Conservation (phyloP, 2,113 vertebrate genomes). For the Tauraco erythrolophus region DNA sequence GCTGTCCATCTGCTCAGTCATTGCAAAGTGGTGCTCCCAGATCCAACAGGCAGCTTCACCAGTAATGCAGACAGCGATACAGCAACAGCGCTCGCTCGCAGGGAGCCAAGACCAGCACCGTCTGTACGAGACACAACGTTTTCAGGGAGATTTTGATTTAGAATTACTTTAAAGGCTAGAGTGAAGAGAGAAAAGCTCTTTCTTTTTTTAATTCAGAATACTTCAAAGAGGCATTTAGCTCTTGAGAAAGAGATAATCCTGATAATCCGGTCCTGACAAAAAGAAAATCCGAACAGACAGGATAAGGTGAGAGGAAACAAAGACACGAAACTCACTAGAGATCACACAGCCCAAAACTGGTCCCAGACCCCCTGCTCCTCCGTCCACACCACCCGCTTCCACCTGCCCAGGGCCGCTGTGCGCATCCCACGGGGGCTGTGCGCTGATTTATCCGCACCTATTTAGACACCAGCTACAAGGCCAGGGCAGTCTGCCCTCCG, state of each 20-base stretch:
- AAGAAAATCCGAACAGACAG: neutral
- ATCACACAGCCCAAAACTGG: neutral
- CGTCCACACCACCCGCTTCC: rapidly evolving
- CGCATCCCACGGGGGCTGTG: rapidly evolving
- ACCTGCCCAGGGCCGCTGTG: neutral
- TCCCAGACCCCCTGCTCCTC: neutral
- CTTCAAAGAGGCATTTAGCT: neutral
- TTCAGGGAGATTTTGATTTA: neutral
- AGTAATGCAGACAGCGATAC: neutral
- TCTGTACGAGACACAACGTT: neutral
- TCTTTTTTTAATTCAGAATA: neutral
- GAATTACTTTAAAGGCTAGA: neutral
- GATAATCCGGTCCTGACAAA: neutral
- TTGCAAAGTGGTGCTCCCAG: neutral
- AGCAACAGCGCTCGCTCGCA: neutral
- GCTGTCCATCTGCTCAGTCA: rapidly evolving
- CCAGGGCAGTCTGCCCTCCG: neutral
- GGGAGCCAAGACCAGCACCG: neutral
- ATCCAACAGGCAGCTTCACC: neutral
- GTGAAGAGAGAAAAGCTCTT: neutral
- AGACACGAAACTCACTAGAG: neutral
- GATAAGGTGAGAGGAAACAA: neutral
- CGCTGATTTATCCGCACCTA: no score
- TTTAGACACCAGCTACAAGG: neutral
- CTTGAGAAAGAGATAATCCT: neutral